Conservation (phyloP, 2,888 invertebrate genomes). For the Miltochrista miniata region DNA sequence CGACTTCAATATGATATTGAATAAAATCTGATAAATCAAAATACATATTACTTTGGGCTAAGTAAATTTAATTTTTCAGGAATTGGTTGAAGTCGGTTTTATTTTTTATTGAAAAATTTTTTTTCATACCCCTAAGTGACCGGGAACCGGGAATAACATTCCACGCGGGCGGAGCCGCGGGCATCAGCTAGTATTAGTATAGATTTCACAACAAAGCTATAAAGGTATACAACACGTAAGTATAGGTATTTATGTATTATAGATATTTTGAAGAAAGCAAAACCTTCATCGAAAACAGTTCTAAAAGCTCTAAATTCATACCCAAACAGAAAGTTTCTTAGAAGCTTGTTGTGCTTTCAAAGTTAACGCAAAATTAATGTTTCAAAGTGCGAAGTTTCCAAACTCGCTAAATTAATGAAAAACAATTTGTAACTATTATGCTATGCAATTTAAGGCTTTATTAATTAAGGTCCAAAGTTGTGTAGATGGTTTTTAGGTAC, state of each 20-base stretch:
- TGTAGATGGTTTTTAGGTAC: constrained; percentile 5
- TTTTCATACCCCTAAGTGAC: too few relatives aligned
- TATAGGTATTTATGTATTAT: too few relatives aligned
- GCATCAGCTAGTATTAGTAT: too few relatives aligned
- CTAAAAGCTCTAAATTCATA: constrained; percentile 15
- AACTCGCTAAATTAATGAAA: constrained; percentile 34
- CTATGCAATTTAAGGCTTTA: constrained; percentile 19
- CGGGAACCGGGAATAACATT: too few relatives aligned
- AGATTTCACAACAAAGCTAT: neutral
- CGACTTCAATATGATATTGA: too few relatives aligned
- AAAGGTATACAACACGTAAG: neutral
- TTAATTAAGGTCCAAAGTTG: constrained; percentile 20
- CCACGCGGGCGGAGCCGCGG: too few relatives aligned
- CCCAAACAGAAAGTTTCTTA: constrained; percentile 12
- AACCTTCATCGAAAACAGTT: constrained; percentile 5
- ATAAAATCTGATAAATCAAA: too few relatives aligned
- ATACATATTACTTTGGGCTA: too few relatives aligned
- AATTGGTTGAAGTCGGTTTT: too few relatives aligned
- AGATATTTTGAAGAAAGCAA: neutral
- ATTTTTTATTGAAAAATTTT: too few relatives aligned
- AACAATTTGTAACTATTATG: constrained; percentile 37
- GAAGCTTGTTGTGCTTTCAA: constrained; percentile 15
- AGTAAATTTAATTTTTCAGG: too few relatives aligned
- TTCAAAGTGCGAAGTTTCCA: constrained; percentile 25
- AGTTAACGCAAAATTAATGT: constrained; percentile 21